Evolutionary conservation across 2,888 invertebrate species (phyloP), one percentile per base, ranked within the genome.

Genomic region (Hypomecis atomaria): DNA sequence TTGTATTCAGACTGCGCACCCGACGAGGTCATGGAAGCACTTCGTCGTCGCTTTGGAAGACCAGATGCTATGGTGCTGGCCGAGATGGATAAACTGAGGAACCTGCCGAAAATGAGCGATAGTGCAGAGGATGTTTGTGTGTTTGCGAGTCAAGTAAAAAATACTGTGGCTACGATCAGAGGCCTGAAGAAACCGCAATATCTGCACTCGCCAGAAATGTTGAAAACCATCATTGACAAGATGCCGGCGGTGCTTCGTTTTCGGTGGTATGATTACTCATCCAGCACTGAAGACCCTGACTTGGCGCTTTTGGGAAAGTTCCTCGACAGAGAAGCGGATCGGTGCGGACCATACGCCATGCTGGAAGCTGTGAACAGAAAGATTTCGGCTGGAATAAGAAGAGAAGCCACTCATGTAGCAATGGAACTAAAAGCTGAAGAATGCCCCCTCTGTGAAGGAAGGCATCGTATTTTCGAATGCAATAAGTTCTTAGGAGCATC

Each of bases 181-280:
- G 33, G 11, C n/a, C 6, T 53, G 33, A 53, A 43, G 10, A 42
- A 42, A 10, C 42, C 53, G 13, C 53, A 33, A n/a, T 53, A 53
- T 42, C 33, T 53, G 10, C 10, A 43, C 4, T 42, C 23, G 6
- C 53, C 53, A 8, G 52, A 52, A 11, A 52, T 38, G 13, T 5
- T 52, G 5, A 37, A 52, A 8, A 40, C 3, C 9, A 52, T 52
- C 13, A 11, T 52, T 10, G 52, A 52, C 9, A 52, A 52, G 13
- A 38, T 52, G 40, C 37, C 52, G 2, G 37, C 33, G 4, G 10
- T 43, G 2, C 8, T 53, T n/a, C 36, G 13, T 5, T 42, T 23
- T 10, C 10, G 43, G 5, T 56, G 45, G 45, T 37, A 13, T 6
- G 56, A 45, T 8, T 47, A 9, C 38, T 5, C 7, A 13, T 2